These are phyloP conservation scores for Lasaia peninsularis DNA, from an alignment of 1,140 invertebrate genomes.

Conservation along the genomic window DNA sequence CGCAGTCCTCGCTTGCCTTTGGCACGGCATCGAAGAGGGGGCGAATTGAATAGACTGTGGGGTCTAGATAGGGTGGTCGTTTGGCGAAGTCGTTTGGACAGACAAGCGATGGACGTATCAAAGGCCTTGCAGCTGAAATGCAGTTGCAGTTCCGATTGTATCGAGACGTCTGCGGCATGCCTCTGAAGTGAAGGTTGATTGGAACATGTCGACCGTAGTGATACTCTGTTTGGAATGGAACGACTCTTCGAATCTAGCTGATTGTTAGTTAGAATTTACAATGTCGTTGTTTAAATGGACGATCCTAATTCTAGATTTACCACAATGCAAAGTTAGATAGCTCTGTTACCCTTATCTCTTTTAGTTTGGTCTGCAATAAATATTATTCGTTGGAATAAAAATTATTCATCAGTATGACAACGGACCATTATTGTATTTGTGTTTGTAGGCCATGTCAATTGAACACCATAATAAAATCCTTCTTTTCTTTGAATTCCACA, in stretches of 20 bases:
- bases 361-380: too few species aligned
- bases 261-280: constrained; percentile 22
- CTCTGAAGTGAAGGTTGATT: constrained; percentile 63
- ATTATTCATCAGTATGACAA: too few species aligned
- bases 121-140: constrained; percentile 66
- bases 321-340: too few species aligned
- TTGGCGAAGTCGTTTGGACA: constrained; percentile 63
- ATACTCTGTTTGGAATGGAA: constrained; percentile 55
- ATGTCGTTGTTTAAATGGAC: constrained; percentile 11
- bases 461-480: too few species aligned
- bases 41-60: constrained; percentile 35
- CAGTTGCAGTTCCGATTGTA: constrained; percentile 72
- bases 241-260: constrained; percentile 38
- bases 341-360: too few species aligned
- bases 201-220: constrained; percentile 58
- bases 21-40: constrained; percentile 20
- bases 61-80: constrained; percentile 45
- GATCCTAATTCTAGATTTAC: not conserved
- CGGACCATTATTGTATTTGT: too few species aligned
- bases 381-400: too few species aligned
- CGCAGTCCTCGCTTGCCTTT: constrained; percentile 29
- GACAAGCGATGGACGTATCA: constrained; percentile 75
- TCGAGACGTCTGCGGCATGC: constrained; percentile 66
- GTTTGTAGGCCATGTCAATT: too few species aligned
- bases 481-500: too few species aligned